phyloP scores from a whole-genome alignment of 1,140 invertebrate genomes.

The Trichonephila inaurata region DNA sequence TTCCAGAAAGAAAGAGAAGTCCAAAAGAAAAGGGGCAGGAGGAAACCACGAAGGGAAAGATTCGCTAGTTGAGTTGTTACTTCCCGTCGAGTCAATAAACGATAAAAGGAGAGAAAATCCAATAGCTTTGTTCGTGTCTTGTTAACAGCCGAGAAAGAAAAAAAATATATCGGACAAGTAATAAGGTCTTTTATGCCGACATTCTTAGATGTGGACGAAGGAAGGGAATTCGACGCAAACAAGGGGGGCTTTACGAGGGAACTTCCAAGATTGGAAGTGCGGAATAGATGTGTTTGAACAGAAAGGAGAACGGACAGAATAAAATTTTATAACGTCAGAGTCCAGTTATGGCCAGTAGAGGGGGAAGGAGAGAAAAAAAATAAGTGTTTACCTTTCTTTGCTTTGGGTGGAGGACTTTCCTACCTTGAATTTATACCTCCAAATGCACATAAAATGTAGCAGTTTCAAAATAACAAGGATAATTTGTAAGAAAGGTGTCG shows the following conservation, averaged over 20 bases:
- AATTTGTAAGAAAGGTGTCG: constrained; percentile 29
- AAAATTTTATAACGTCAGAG: constrained; percentile 57
- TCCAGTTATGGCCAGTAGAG: constrained; percentile 55
- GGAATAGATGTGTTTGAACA: constrained; percentile 43
- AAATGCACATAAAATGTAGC: not conserved
- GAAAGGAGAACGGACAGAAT: constrained; percentile 28
- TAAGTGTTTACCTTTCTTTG: constrained; percentile 25
- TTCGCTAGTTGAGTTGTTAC: constrained; percentile 65
- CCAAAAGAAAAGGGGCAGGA: not conserved
- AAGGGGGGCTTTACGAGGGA: constrained; percentile 35
- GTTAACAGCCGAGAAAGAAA: constrained; percentile 70
- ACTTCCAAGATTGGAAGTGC: constrained; percentile 56
- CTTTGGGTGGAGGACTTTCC: not conserved
- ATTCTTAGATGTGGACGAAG: constrained; percentile 47
- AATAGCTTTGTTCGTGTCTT: constrained; percentile 74
- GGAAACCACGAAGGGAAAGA: not conserved
- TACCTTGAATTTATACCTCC: constrained; percentile 9
- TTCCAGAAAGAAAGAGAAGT: not conserved
- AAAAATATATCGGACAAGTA: constrained; percentile 70
- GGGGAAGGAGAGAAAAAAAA: not conserved
- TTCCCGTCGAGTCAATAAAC: constrained; percentile 66
- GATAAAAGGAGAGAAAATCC: constrained; percentile 67
- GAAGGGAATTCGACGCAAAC: not conserved
- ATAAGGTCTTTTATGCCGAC: constrained; percentile 74
- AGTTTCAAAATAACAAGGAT: constrained; percentile 19